phyloP scores from a whole-genome alignment of 92 coral and sea anemone species.

The Epizoanthus stellaris region DNA sequence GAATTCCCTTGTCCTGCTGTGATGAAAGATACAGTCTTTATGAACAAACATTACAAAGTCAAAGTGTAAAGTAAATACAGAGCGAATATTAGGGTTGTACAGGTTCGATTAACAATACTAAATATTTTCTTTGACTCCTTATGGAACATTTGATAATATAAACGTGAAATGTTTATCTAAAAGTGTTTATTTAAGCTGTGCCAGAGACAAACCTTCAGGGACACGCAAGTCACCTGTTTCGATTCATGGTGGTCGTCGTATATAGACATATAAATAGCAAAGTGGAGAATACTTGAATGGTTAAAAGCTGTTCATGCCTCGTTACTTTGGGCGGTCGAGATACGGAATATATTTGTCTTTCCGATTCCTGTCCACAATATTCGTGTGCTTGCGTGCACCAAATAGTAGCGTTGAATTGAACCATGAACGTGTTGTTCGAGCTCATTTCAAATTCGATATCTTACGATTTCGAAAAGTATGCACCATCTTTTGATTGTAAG shows the following conservation, averaged over 20 bases:
- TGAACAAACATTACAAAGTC: slow-evolving; percentile 25
- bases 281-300: slow-evolving; percentile 18
- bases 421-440: not conserved
- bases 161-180: slow-evolving; percentile 25
- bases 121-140: not conserved
- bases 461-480: not conserved
- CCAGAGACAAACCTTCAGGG: slow-evolving; percentile 11
- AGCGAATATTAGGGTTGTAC: slow-evolving; percentile 8
- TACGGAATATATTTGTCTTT: not conserved
- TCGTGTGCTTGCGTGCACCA: not conserved
- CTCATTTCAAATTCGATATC: not conserved
- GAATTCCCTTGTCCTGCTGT: slow-evolving; percentile 27
- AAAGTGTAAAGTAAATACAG: slow-evolving; percentile 28
- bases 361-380: not conserved
- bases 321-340: not conserved
- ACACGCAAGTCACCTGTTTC: slow-evolving; percentile 15
- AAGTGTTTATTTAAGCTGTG: slow-evolving; percentile 37
- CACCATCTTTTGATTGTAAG: not conserved
- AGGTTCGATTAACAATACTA: slow-evolving; percentile 5
- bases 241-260: slow-evolving; percentile 5
- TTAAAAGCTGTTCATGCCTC: not conserved
- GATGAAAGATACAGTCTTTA: slow-evolving; percentile 31
- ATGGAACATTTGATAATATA: slow-evolving; percentile 2
- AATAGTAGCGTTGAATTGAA: too few relatives aligned
- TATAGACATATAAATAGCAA: not conserved